phyloP scores from a whole-genome alignment of 2,113 vertebrate species.

The Butorides virescens region DNA sequence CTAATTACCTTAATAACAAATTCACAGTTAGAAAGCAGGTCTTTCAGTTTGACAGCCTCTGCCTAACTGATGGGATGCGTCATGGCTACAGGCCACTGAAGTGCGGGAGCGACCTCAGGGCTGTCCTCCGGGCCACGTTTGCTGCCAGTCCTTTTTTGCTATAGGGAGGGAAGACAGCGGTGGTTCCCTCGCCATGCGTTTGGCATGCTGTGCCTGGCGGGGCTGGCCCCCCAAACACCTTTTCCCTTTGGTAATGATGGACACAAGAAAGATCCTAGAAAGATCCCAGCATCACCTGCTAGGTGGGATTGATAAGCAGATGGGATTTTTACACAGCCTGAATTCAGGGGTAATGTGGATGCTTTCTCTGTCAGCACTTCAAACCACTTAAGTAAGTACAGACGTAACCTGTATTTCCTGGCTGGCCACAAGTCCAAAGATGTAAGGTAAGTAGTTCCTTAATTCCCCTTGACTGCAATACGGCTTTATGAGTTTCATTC shows the following conservation, averaged over 20 bases:
- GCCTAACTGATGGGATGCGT: neutral
- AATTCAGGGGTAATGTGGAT: neutral
- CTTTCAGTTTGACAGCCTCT: neutral
- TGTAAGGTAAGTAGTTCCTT: neutral
- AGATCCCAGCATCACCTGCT: constrained; percentile 47
- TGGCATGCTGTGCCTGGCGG: neutral
- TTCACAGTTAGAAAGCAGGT: neutral
- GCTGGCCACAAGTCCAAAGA: neutral
- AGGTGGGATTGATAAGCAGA: neutral
- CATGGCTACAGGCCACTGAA: neutral
- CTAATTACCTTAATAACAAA: neutral
- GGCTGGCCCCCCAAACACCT: neutral
- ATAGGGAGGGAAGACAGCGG: accelerated
- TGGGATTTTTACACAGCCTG: constrained; percentile 19
- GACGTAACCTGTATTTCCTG: neutral
- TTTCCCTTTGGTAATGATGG: constrained; percentile 29
- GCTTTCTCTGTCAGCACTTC: constrained; percentile 25
- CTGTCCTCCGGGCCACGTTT: neutral
- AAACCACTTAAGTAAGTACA: neutral
- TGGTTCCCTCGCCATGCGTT: accelerated
- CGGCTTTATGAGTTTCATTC: neutral
- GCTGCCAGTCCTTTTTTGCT: neutral
- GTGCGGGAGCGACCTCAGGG: neutral
- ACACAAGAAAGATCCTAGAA: constrained; percentile 32
- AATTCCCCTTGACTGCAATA: neutral